Base-by-base conservation (phyloP, 1,140 invertebrate genomes). In the Euura saliciscinereae region DNA sequence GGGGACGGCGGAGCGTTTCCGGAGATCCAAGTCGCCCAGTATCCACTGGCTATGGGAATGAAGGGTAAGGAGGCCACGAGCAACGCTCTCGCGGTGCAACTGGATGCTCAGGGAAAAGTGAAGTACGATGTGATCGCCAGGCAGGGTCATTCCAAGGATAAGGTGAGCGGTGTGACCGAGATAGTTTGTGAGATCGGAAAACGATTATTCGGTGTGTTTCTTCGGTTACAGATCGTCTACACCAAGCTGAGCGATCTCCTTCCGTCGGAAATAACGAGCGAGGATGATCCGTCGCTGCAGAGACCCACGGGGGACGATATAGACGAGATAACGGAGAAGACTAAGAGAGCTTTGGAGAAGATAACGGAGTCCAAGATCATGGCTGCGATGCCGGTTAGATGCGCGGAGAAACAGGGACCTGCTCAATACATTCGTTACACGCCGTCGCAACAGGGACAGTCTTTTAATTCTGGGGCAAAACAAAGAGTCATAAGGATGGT, bases 1-100 rank as follows among this genome's bases (percentile, higher is more conserved):
- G 92, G 92, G 79, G 98, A 99, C 93, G 99, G 99, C 6, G 99
- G 99, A 8, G 97, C 99, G 0, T 99, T 98, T 87, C 98, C 99
- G 1, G 99, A 99, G 89, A 98, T 99, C 72, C 95, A 94, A 84
- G 94, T 99, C 10, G 97, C 97, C 0, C 99, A 99, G 81, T 98
- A 97, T 88, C 99, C 99, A 0, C 86, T 99, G 44, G 93, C 93
- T 75, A 95, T 98, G 90, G 94, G 94, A 0, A 89, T 90, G 77
- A 92, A 91, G 80, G 91, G 91, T 3, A 93, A 92, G 78, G 92
- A 94, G 79, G 91, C 91, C 79, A 92, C 91, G 6, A 95, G 95
- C 10, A 98, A 98, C 89, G 96, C 98, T 0, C 81, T 99, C 6
- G 96, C 98, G 6, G 92, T 99, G 2, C 96, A 99, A 81, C 86